These are phyloP conservation scores for Centropyge bicolor DNA, from an alignment of 2,797 vertebrate species.

Conservation along the genomic window DNA sequence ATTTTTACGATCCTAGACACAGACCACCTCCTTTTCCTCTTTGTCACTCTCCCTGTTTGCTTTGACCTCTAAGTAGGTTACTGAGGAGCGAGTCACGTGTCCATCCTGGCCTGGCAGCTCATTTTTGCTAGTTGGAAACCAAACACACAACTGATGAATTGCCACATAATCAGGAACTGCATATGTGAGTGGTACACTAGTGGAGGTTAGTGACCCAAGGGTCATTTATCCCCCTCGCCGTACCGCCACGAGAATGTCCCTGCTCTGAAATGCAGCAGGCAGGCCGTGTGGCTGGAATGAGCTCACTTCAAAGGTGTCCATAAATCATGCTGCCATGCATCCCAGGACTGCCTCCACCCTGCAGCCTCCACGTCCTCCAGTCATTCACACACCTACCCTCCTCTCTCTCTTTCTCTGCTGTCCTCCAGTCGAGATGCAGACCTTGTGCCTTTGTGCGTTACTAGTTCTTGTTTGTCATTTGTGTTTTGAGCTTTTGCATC, in stretches of 20 bases:
- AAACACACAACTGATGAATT: conserved; percentile 66
- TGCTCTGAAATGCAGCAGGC: conserved; percentile 68
- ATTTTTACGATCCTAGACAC: conserved; percentile 65
- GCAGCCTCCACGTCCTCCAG: conserved; percentile 26
- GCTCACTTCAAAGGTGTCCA: conserved; percentile 85
- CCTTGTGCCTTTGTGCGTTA: conserved; percentile 32
- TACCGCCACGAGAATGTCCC: conserved; percentile 56
- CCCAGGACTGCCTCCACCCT: conserved; percentile 45
- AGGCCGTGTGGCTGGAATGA: conserved; percentile 74
- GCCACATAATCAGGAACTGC: conserved; percentile 60
- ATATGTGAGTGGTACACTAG: conserved; percentile 54
- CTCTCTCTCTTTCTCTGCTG: conserved; percentile 44
- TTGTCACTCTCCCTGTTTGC: conserved; percentile 56
- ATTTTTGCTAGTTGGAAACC: conserved; percentile 51
- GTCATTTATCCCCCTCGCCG: conserved; percentile 50
- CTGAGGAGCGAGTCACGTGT: conserved; percentile 51
- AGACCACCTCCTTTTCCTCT: conserved; percentile 54
- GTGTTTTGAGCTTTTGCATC: conserved; percentile 35
- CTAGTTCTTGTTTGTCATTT: conserved; percentile 8
- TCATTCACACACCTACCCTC: conserved; percentile 34
- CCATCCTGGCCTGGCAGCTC: conserved; percentile 26
- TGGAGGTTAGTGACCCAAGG: conserved; percentile 63
- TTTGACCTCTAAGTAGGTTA: conserved; percentile 60
- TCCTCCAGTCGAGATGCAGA: conserved; percentile 59
- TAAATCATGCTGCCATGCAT: conserved; percentile 83